phyloP scores from a whole-genome alignment of 2,888 invertebrate genomes.

The Panorpa germanica region DNA sequence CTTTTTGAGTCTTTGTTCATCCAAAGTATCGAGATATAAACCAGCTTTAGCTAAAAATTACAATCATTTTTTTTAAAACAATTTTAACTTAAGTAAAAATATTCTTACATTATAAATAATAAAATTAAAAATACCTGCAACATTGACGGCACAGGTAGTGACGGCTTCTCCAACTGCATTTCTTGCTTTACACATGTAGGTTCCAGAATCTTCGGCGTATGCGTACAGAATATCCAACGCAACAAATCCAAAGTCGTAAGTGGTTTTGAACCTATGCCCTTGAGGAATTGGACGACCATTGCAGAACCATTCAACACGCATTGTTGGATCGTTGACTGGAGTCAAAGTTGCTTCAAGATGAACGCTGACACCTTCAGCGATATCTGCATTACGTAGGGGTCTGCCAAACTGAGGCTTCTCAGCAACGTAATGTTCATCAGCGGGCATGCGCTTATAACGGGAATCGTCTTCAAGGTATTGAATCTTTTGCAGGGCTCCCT shows the following conservation, averaged over 20 bases:
- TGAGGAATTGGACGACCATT: slow-evolving; percentile 85
- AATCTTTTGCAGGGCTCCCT: slow-evolving; percentile 81
- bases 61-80: slow-evolving; percentile 1
- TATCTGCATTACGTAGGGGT: slow-evolving; percentile 68
- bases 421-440: slow-evolving; percentile 54
- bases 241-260: slow-evolving; percentile 94
- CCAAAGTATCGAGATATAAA: slow-evolving; percentile 72
- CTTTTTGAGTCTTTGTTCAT: slow-evolving; percentile 77
- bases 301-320: slow-evolving; percentile 97
- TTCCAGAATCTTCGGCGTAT: slow-evolving; percentile 91
- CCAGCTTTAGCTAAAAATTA: slow-evolving; percentile 52
- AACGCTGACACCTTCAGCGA: slow-evolving; percentile 71
- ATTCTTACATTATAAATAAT: not conserved
- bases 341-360: slow-evolving; percentile 90
- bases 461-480: slow-evolving; percentile 78
- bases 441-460: slow-evolving; percentile 47
- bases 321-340: slow-evolving; percentile 94
- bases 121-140: slow-evolving; percentile 57
- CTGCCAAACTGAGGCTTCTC: slow-evolving; percentile 83
- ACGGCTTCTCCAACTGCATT: slow-evolving; percentile 93
- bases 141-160: slow-evolving; percentile 76
- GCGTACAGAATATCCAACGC: slow-evolving; percentile 92
- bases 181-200: slow-evolving; percentile 89
- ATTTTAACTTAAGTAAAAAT: not conserved
- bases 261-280: slow-evolving; percentile 90